Conservation (phyloP, 2,888 invertebrate genomes). For the Sinodicranocentrus sp. region DNA sequence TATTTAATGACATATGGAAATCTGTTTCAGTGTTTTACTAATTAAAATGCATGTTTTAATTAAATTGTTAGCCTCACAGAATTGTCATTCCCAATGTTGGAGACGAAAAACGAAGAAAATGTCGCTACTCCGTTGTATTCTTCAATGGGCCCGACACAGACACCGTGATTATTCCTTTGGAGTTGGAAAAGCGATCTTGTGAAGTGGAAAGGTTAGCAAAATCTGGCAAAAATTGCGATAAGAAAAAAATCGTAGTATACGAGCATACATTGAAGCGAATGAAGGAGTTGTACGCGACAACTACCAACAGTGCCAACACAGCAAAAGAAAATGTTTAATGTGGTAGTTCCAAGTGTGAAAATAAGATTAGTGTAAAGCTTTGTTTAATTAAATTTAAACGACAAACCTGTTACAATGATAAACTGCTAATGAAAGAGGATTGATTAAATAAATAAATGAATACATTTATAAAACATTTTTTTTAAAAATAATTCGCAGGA, state of each 20-base stretch:
- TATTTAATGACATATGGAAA: background rate
- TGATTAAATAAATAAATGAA: no score
- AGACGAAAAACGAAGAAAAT: conserved; percentile 1
- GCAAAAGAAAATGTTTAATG: no score
- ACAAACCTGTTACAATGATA: no score
- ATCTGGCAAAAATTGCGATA: background rate
- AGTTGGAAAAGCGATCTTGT: conserved; percentile 26
- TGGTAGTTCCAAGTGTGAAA: no score
- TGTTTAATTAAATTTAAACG: no score
- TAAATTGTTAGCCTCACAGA: conserved; percentile 61
- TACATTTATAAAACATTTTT: no score
- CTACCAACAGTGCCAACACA: background rate
- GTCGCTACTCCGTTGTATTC: conserved; percentile 50
- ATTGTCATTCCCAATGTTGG: conserved; percentile 48
- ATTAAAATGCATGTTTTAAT: background rate
- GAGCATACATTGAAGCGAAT: conserved; percentile 31
- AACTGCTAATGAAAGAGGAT: no score
- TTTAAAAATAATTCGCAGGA: no score
- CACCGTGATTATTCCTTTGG: conserved; percentile 37
- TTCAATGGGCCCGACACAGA: conserved; percentile 52
- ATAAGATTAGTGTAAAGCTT: no score
- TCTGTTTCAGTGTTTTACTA: background rate
- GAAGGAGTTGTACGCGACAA: background rate
- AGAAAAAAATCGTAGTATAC: conserved; percentile 27
- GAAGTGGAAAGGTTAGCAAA: conserved; percentile 42